Base-by-base conservation (phyloP, 2,797 vertebrate genomes). In the Fundulus diaphanus region DNA sequence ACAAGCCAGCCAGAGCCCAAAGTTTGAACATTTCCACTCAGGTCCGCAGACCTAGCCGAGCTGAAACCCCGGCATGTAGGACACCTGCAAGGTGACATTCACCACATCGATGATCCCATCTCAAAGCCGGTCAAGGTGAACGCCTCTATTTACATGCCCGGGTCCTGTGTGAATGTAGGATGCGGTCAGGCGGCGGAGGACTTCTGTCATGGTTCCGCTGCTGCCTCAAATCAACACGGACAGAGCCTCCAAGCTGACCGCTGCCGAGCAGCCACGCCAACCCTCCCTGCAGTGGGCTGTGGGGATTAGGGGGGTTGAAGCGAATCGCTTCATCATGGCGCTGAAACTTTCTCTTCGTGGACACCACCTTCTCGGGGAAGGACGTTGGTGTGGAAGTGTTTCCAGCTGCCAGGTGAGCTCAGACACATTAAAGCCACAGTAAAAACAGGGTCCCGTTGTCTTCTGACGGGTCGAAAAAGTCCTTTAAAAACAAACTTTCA, bases 61-160 rank as follows among this genome's bases (percentile, higher is more conserved):
- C 7, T 63, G 33, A 35, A 37, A 37, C 31, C 22, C 33, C 3
- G 37, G 59, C 9, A 63, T 63, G 59, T 37, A 24, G 24, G 37
- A 63, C 31, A 63, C 59, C 20, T 63, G 24, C 59, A 63, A 63
- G 59, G 59, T 63, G 22, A 72, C 70, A 73, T 78, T 81, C 27
- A 49, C 67, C 80, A 77, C 80, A 90, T 87, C 74, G 82, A 82
- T 74, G 73, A 74, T 74, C 67, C 54, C 66, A 71, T 74, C 80
- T 54, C 69, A 77, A 20, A 52, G 68, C 44, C 40, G 59, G 72
- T 88, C 89, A 90, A 91, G 88, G 91, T 91, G 85, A 90, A 86
- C 16, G 82, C 81, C 73, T 90, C 70, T 72, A 80, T 88, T 90
- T 85, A 85, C 80, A 85, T 79, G 81, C 59, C 20, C 59, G 37